Percentiles rank a stretch among this genome's conserved stretches.
Evolutionary conservation across 2,888 invertebrate genomes (phyloP).

Genomic region (Caenorhabditis sp.): DNA sequence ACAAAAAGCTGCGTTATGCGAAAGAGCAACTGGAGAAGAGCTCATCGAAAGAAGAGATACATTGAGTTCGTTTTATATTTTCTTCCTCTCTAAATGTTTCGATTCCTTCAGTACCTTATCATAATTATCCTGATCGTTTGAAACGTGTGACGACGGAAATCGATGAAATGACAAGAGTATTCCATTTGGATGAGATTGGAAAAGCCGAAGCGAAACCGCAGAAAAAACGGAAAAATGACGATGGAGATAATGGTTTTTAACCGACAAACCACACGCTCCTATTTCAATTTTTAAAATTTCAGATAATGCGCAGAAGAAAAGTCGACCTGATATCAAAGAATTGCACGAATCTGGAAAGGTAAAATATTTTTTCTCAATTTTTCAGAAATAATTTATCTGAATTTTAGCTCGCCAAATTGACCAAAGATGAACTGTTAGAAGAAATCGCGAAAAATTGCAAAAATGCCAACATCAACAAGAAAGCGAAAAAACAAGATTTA

Average conservation of each 20-base stretch:
- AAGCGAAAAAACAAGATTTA: slow-evolving; percentile 18
- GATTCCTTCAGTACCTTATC: slow-evolving; percentile 32
- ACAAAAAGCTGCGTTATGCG: slow-evolving; percentile 22
- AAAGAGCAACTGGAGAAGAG: slow-evolving; percentile 35
- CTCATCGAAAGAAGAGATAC: slow-evolving; percentile 34
- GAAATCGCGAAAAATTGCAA: slow-evolving; percentile 16
- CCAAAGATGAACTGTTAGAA: slow-evolving; percentile 15
- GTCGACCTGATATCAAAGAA: background rate
- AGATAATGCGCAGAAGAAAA: background rate
- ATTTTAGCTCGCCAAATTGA: slow-evolving; percentile 6
- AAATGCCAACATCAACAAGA: slow-evolving; percentile 10
- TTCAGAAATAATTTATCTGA: too few relatives aligned
- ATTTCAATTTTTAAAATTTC: too few relatives aligned
- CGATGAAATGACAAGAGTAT: background rate
- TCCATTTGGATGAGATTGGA: background rate
- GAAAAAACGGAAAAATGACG: slow-evolving; percentile 7
- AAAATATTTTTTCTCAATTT: too few relatives aligned
- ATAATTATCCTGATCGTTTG: slow-evolving; percentile 14
- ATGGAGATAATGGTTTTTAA: slow-evolving; percentile 3
- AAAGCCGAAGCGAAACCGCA: slow-evolving; percentile 10
- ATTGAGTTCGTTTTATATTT: slow-evolving; percentile 10
- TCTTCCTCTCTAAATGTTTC: background rate
- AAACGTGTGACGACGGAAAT: slow-evolving; percentile 15
- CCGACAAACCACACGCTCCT: too few relatives aligned
- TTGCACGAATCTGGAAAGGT: slow-evolving; percentile 13